These are phyloP conservation scores for Sarcophilus harrisii DNA, from an alignment of 2,797 vertebrate species.

Conservation along the genomic window DNA sequence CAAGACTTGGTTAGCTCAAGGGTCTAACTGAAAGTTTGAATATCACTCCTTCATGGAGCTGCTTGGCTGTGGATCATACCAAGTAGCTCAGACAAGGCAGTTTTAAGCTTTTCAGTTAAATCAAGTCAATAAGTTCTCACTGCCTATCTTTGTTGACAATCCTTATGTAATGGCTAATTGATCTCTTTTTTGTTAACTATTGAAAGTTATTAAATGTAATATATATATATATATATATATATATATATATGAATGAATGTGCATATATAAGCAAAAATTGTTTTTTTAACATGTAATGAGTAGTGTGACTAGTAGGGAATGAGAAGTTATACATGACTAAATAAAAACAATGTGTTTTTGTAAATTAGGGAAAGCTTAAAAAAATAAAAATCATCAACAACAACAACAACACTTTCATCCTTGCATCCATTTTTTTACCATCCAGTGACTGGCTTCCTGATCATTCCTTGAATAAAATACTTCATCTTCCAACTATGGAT, in stretches of 20 bases:
- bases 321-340: too few species aligned
- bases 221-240: too few species aligned
- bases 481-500: neutral
- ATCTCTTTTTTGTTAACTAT: neutral
- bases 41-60: too few species aligned
- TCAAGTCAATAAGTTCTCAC: neutral
- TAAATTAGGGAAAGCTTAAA: too few species aligned
- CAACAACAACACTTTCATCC: too few species aligned
- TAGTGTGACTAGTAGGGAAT: too few species aligned
- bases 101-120: neutral
- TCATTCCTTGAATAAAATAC: neutral
- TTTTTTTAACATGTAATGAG: too few species aligned
- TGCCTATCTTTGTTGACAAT: neutral
- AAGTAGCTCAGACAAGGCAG: neutral
- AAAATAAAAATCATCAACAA: too few species aligned
- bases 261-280: too few species aligned
- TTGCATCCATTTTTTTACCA: neutral
- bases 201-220: neutral
- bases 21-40: neutral
- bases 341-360: too few species aligned
- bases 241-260: too few species aligned
- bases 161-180: neutral
- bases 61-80: neutral
- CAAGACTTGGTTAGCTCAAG: neutral
- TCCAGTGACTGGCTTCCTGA: neutral